Evolutionary conservation across 2,113 vertebrate genomes (phyloP), one percentile per base, ranked within the genome.

Genomic region (Murina feae): DNA sequence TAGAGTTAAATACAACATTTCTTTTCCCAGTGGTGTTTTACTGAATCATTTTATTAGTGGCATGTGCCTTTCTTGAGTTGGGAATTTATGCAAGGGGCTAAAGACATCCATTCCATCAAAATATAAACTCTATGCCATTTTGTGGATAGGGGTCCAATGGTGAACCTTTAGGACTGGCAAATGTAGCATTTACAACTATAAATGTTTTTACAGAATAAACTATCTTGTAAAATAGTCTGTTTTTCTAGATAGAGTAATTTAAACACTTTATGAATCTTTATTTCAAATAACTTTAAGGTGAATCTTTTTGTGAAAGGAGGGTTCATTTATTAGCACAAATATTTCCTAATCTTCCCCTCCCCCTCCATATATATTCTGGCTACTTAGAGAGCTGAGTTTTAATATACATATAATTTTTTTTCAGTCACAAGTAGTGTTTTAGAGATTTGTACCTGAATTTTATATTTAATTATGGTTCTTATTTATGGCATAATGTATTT

Each of bases 381-480:
- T 96, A 72, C 30, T 82, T 94, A 55, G 75, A 84, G 37, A 28
- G 23, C 88, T 44, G 65, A 17, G 47, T 84, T 96, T 94, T 97
- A 66, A 92, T 79, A 65, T 65, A 65, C 65, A 84, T 94, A 28
- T 55, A 83, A 63, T 79, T 21, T 79, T 89, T 93, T 95, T 88
- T 84, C 14, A 87, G 28, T 92, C 58, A 78, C 13, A 87, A 83
- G 17, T 86, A 95, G 49, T 83, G 32, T 60, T 68, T 94, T 79
- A 92, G 69, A 83, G 32, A 65, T 79, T 84, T n/a, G 30, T 89
- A 39, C 28, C 74, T 65, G 23, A 49, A 63, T 90, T 65, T 92
- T n/a, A 21, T 84, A 83, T 87, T 95, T 93, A 86, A 89, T 91
- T 93, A 65, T 81, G 65, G 55, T 95, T 97, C 75, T 82, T 87